These are phyloP conservation scores for Trididemnum clinides DNA, from an alignment of 23 tunicate species.

Conservation along the genomic window DNA sequence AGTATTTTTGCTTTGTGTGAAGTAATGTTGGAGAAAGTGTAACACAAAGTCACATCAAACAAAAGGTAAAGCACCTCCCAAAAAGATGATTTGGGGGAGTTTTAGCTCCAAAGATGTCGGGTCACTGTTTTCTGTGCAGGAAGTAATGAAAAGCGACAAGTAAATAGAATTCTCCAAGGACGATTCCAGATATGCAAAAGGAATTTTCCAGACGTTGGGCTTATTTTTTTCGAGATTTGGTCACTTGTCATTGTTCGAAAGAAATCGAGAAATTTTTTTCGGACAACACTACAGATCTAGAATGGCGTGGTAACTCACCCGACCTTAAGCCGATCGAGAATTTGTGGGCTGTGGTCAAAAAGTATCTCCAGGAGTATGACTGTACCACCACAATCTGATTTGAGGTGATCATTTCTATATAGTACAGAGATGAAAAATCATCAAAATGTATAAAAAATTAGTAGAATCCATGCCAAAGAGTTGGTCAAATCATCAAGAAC, in stretches of 20 bases:
- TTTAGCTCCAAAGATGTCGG: neutral
- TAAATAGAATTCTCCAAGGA: neutral
- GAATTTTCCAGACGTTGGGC: neutral
- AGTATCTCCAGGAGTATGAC: neutral
- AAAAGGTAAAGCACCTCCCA: neutral
- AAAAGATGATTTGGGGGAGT: conserved; percentile 11
- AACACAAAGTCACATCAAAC: neutral
- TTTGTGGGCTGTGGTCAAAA: conserved; percentile 7
- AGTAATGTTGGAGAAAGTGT: neutral
- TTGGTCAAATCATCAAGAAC: neutral
- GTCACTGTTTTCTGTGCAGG: neutral
- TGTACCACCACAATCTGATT: neutral
- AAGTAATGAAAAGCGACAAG: neutral
- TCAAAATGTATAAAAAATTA: neutral
- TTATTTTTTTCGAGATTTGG: neutral
- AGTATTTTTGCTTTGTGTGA: neutral
- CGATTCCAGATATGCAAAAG: neutral
- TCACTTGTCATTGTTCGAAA: neutral
- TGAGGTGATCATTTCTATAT: neutral
- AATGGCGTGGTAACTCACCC: conserved; percentile 17
- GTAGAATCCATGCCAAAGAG: neutral
- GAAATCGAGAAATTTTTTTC: neutral
- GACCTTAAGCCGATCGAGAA: conserved; percentile 20
- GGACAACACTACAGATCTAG: neutral
- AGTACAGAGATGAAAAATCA: neutral